A percentile compares a stretch with the other conserved stretches of the same genome.
Evolutionary conservation across 2,888 invertebrate genomes (phyloP).

Genomic region (Plusia festucae): DNA sequence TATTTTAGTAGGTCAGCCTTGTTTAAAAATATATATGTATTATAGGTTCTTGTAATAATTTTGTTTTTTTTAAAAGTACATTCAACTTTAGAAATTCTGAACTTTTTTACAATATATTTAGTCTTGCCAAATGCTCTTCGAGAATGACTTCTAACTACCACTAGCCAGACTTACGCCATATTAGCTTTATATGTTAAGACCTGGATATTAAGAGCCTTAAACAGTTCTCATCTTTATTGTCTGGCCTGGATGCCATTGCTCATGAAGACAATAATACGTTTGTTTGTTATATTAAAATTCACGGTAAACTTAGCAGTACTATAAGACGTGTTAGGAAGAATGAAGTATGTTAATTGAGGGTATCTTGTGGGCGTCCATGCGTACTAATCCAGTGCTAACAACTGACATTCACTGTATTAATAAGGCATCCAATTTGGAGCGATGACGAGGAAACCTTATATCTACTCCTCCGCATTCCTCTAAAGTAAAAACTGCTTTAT

Average conservation of each 20-base stretch:
- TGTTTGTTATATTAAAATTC: background rate
- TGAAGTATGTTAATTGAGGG: background rate
- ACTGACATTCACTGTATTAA: constrained; percentile 3
- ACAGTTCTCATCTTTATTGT: too few relatives aligned
- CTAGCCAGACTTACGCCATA: too few relatives aligned
- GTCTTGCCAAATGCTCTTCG: too few relatives aligned
- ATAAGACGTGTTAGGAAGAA: background rate
- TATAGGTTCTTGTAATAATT: background rate
- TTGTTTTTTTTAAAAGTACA: too few relatives aligned
- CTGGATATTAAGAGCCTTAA: too few relatives aligned
- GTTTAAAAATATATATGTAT: background rate
- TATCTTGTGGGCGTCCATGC: background rate
- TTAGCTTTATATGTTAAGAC: too few relatives aligned
- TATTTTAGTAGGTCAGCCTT: background rate
- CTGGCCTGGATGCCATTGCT: too few relatives aligned
- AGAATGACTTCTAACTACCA: too few relatives aligned
- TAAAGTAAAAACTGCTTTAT: background rate
- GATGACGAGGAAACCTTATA: constrained; percentile 1
- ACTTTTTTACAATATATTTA: too few relatives aligned
- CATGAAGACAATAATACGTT: too few relatives aligned
- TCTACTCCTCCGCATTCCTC: constrained; percentile 1
- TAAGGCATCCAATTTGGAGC: background rate
- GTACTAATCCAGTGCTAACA: constrained; percentile 1
- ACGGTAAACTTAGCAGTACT: background rate
- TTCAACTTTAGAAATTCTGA: too few relatives aligned